Evolutionary conservation across 2,797 vertebrate species (phyloP), one percentile per base, ranked within the genome.

Genomic region (Poeciliopsis infans): DNA sequence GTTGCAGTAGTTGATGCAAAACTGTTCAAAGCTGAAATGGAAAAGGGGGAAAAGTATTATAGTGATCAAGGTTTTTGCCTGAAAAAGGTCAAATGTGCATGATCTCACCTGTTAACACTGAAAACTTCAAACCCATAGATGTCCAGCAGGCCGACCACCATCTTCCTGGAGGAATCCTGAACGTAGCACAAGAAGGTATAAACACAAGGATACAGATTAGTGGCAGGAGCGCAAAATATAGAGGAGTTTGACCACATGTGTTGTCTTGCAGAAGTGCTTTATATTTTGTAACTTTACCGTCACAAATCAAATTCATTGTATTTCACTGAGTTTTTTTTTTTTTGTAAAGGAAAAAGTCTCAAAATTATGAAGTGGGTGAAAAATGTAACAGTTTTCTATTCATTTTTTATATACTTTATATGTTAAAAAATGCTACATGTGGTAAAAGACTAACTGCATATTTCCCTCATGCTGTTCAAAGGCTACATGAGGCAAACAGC

Each of bases 81-180:
- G 45, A 16, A 73, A 77, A 39, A 16, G 36, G 28, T 79, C 15
- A 36, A 68, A 31, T 71, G 75, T 76, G 80, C 16, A 39, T 2
- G 7, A 72, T 47, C 70, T 85, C 82, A 98, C 98, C 98, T 98
- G 91, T 99, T 99, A 66, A 97, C 96, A 66, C 95, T 96, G 75
- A 99, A 97, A 79, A 99, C 98, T 90, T 99, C 98, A 76, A 99
- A 99, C 7, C 98, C 98, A 11, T 99, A 99, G 92, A 99, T 99
- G 87, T 99, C 98, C 87, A 99, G 92, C 76, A 99, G 91, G 39
- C 98, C 98, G 5, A 99, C 99, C 25, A 98, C 97, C 0, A 96
- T 98, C 88, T 98, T 98, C 88, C 92, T 94, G 84, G 95, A 96
- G 8, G 96, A 90, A 79, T 99, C 98, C 98, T 99, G 59, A 70